A percentile compares a stretch with the other conserved stretches of the same genome.
These are phyloP conservation scores for Dryococelus australis DNA, from an alignment of 2,888 invertebrate species.

Conservation along the genomic window DNA sequence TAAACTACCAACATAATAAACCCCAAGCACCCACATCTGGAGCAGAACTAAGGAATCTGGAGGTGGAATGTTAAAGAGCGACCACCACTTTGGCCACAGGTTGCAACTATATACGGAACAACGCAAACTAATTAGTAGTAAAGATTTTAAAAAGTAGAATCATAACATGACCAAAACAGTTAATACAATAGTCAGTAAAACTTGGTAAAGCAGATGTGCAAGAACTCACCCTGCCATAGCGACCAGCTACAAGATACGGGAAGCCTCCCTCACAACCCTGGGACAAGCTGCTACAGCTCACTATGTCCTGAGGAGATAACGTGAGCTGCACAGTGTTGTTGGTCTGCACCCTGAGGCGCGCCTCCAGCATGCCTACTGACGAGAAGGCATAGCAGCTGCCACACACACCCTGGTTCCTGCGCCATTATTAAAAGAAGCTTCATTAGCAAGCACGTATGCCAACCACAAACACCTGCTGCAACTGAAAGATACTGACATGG, in stretches of 20 bases:
- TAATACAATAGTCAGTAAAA: too few species aligned
- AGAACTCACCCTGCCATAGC: slow-evolving; percentile 51
- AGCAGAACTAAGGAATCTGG: too few species aligned
- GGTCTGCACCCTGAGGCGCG: slow-evolving; percentile 57
- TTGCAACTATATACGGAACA: too few species aligned
- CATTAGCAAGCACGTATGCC: neutral
- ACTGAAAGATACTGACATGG: too few species aligned
- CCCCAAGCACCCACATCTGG: too few species aligned
- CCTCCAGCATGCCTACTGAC: slow-evolving; percentile 60
- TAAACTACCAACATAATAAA: too few species aligned
- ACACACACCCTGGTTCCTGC: slow-evolving; percentile 54
- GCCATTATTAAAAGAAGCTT: neutral
- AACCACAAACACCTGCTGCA: neutral
- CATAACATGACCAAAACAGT: too few species aligned
- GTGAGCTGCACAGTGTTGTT: slow-evolving; percentile 56
- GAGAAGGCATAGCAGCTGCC: slow-evolving; percentile 63
- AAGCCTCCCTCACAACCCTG: slow-evolving; percentile 60
- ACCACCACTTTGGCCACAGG: too few species aligned
- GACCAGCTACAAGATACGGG: slow-evolving; percentile 56
- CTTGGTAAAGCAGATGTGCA: neutral
- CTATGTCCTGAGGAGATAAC: slow-evolving; percentile 60
- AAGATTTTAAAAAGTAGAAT: too few species aligned
- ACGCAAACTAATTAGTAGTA: too few species aligned
- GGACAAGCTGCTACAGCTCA: slow-evolving; percentile 60
- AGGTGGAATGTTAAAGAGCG: too few species aligned